phyloP scores from a whole-genome alignment of 2,888 invertebrate species.

The Eupithecia subfuscata region DNA sequence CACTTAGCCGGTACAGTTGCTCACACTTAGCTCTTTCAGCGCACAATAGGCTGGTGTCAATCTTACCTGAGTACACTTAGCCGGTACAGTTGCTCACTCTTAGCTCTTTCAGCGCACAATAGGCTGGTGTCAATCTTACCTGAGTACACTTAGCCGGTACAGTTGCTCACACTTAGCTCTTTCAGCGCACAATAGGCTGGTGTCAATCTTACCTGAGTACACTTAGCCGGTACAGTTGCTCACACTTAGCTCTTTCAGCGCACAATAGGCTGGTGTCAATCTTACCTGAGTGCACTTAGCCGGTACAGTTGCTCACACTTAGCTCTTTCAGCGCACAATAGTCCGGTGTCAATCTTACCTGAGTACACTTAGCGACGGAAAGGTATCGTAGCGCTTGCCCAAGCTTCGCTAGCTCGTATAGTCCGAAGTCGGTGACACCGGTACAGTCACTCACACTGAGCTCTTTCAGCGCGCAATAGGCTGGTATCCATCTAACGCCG shows the following conservation, averaged over 20 bases:
- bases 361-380: constrained; percentile 96
- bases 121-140: constrained; percentile 63
- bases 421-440: constrained; percentile 94
- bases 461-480: constrained; percentile 94
- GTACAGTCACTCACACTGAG: constrained; percentile 95
- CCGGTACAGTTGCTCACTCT: constrained; percentile 95
- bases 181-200: constrained; percentile 95
- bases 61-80: constrained; percentile 7
- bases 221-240: constrained; percentile 97
- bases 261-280: constrained; percentile 95
- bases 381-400: constrained; percentile 95
- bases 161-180: constrained; percentile 96
- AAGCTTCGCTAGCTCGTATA: constrained; percentile 94
- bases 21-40: constrained; percentile 92
- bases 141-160: constrained; percentile 94
- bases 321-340: constrained; percentile 95
- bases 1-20: constrained; percentile 89
- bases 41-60: too few relatives aligned
- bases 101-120: constrained; percentile 91
- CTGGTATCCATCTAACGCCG: constrained; percentile 95
- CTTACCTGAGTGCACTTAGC: constrained; percentile 94
- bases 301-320: constrained; percentile 94
- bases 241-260: constrained; percentile 93
- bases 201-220: constrained; percentile 93
- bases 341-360: constrained; percentile 93